These are phyloP conservation scores for Abrostola triplasia DNA, from an alignment of 2,888 invertebrate species.

Conservation along the genomic window DNA sequence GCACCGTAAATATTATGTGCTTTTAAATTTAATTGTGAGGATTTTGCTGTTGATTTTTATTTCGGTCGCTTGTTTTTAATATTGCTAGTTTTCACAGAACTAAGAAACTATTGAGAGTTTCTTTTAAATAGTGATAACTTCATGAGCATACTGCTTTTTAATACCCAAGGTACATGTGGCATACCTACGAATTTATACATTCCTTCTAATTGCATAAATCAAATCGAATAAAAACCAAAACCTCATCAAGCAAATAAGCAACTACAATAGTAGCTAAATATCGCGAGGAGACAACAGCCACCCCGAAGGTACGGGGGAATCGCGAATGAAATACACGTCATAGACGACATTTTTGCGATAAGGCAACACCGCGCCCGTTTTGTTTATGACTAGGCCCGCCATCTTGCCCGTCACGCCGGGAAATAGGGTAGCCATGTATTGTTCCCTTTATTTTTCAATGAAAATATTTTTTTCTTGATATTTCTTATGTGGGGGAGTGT, in stretches of 20 bases:
- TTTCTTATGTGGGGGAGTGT: conserved; percentile 6
- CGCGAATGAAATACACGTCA: conserved; percentile 75
- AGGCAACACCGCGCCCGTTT: conserved; percentile 70
- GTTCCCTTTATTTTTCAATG: conserved; percentile 34
- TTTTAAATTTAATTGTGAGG: conserved; percentile 55
- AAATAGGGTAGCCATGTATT: conserved; percentile 56
- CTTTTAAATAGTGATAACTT: no score
- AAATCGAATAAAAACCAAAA: conserved; percentile 32
- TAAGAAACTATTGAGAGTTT: no score
- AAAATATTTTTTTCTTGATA: conserved; percentile 23
- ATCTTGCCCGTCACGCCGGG: conserved; percentile 65
- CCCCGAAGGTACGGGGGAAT: conserved; percentile 67
- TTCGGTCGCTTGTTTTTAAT: not conserved
- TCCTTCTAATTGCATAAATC: conserved; percentile 19
- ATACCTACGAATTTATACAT: no score
- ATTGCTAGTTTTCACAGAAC: no score
- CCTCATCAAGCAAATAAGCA: conserved; percentile 48
- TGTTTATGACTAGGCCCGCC: conserved; percentile 75
- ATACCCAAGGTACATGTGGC: no score
- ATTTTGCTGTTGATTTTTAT: conserved; percentile 16
- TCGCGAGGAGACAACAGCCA: conserved; percentile 63
- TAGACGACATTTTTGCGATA: conserved; percentile 79
- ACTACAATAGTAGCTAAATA: conserved; percentile 61
- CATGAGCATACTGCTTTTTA: no score
- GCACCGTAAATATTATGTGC: conserved; percentile 53